phyloP scores from a whole-genome alignment of 2,888 invertebrate genomes.

The Parnassius glacialis region DNA sequence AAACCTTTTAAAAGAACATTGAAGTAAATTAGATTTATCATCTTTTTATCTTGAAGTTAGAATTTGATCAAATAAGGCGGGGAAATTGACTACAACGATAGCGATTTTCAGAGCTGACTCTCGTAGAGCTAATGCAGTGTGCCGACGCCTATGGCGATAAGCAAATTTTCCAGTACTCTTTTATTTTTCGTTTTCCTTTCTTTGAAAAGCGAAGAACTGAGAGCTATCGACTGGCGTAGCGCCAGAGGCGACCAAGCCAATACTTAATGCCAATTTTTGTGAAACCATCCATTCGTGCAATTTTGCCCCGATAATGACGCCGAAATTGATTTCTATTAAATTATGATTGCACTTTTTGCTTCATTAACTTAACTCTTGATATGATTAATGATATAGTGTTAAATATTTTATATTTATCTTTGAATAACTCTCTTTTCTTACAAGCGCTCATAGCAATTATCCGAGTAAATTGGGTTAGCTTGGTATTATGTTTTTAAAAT shows the following conservation, averaged over 20 bases:
- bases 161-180: constrained; percentile 40
- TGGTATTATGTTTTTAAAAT: too few relatives aligned
- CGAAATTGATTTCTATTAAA: constrained; percentile 1
- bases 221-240: constrained; percentile 37
- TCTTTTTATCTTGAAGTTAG: constrained; percentile 7
- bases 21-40: neutral
- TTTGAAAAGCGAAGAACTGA: constrained; percentile 27
- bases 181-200: constrained; percentile 20
- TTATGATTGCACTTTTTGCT: too few relatives aligned
- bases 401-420: too few relatives aligned
- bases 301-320: constrained; percentile 9
- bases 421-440: too few relatives aligned
- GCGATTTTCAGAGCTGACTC: constrained; percentile 37
- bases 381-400: too few relatives aligned
- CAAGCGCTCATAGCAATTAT: too few relatives aligned
- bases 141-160: constrained; percentile 40
- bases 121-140: constrained; percentile 34
- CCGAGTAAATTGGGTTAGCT: too few relatives aligned
- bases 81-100: constrained; percentile 32
- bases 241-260: constrained; percentile 39
- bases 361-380: too few relatives aligned
- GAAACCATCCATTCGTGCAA: constrained; percentile 30
- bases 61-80: constrained; percentile 27
- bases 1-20: constrained; percentile 1
- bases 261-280: constrained; percentile 42